A percentile compares a stretch with the other conserved stretches of the same genome.
Conservation (phyloP, 2,113 vertebrate species). For the Lipophrys pholis region DNA sequence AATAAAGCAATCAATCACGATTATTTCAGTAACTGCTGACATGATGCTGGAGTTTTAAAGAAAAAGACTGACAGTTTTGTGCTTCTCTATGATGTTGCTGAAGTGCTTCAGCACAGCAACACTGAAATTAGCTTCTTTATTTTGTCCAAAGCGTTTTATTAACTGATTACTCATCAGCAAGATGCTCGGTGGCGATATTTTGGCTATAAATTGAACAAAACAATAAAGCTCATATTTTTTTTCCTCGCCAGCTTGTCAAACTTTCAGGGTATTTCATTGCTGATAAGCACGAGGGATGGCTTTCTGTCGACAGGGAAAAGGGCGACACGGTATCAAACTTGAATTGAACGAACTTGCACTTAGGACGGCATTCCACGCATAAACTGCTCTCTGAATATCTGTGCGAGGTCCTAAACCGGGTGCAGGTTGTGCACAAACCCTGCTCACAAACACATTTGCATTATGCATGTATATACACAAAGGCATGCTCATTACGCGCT, state of each 20-base stretch:
- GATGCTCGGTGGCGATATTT: slow-evolving; percentile 8
- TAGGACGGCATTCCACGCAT: background rate
- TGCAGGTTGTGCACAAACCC: background rate
- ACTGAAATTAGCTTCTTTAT: background rate
- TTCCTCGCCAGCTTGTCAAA: slow-evolving; percentile 24
- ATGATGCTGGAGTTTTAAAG: too few species aligned
- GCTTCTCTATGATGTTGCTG: background rate
- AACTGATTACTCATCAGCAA: background rate
- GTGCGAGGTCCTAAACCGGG: background rate
- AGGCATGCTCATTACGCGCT: background rate
- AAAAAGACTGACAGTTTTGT: too few species aligned
- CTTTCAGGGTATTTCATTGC: background rate
- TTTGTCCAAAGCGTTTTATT: background rate
- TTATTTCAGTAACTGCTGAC: too few species aligned
- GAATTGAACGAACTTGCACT: background rate
- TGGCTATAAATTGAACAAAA: slow-evolving; percentile 24
- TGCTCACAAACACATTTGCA: background rate
- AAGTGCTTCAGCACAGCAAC: background rate
- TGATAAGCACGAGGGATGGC: slow-evolving; percentile 16
- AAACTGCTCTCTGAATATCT: background rate
- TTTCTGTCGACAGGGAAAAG: slow-evolving; percentile 6
- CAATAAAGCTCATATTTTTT: slow-evolving; percentile 48
- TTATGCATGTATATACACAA: background rate
- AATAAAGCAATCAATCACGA: background rate
- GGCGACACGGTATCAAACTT: background rate